Evolutionary conservation across 2,888 invertebrate species (phyloP), one percentile per base, ranked within the genome.

Genomic region (Sicus ferrugineus): DNA sequence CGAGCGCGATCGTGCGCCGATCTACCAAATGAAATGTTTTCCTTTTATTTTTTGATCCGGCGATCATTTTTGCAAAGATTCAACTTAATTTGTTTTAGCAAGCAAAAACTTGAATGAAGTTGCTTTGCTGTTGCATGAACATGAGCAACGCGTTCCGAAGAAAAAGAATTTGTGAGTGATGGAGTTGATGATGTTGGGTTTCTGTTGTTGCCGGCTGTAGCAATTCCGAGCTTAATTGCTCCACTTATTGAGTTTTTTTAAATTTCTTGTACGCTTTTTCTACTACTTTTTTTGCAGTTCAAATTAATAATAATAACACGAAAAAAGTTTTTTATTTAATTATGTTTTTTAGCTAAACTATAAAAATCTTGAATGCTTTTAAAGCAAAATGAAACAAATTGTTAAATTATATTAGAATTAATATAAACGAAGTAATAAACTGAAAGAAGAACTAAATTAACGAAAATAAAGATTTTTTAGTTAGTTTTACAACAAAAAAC

Each of bases 1-100:
- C 30, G 28, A 19, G n/a, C 16, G 11, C 30, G 48, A 59, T 67
- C 67, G 67, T 67, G 67, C 67, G 30, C 58, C 48, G 59, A 67
- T 67, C 67, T 59, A 28, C 48, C 48, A 67, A 59, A 67, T 67
- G 30, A 67, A 67, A 59, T 30, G 48, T 58, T 59, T 58, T 48
- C 59, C 38, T 66, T 28, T 66, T 65, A 34, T 31, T 66, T 63
- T 54, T 42, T 56, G 58, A 42, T 59, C 59, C n/a, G 19, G 48
- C 19, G 23, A 48, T 67, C 3, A 11, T 50, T 23, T 52, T 66
- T n/a, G 54, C 30, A n/a, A 46, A 59, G 58, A 46, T 67, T 67
- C 59, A 58, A 58, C 67, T 46, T 58, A 67, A 67, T 58, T 59
- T 67, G 58, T 67, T 67, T 54, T 54, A 54, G 14, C 28, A 16